Percentiles rank a stretch among this genome's conserved stretches.
Conservation (phyloP, 2,113 vertebrate species). For the Plotosus lineatus region DNA sequence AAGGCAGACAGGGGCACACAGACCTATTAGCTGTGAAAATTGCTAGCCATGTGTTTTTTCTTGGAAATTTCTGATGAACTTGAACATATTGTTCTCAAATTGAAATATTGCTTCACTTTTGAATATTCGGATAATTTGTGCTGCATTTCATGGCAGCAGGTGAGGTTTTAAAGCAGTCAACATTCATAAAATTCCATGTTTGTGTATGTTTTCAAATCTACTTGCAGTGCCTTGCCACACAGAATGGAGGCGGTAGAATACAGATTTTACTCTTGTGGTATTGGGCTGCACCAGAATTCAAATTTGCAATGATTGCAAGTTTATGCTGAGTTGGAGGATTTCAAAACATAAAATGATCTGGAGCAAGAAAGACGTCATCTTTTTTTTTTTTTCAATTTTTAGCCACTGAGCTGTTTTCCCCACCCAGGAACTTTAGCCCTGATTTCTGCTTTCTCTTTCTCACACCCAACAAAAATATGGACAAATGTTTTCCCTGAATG, state of each 20-base stretch:
- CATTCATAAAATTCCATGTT: not conserved
- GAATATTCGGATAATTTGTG: not conserved
- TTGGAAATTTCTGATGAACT: not conserved
- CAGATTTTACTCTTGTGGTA: not conserved
- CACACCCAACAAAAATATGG: not conserved
- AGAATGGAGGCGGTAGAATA: slow-evolving; percentile 35
- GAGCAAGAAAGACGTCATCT: not conserved
- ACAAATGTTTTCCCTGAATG: slow-evolving; percentile 13
- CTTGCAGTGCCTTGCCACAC: slow-evolving; percentile 16
- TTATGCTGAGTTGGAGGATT: not conserved
- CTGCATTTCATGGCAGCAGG: not conserved
- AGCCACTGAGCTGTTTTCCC: not conserved
- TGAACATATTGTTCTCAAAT: not conserved
- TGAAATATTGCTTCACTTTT: not conserved
- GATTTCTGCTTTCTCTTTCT: slow-evolving; percentile 6
- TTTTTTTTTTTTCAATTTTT: not conserved
- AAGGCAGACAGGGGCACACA: not conserved
- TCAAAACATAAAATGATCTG: not conserved
- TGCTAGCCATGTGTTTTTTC: not conserved
- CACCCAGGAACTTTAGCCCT: not conserved
- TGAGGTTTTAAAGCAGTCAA: not conserved
- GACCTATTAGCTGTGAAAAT: slow-evolving; percentile 9
- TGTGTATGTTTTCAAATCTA: not conserved
- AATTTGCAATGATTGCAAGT: not conserved
- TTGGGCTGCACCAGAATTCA: not conserved